Base-by-base conservation (phyloP, 1,140 invertebrate species). In the Listronotus oregonensis region DNA sequence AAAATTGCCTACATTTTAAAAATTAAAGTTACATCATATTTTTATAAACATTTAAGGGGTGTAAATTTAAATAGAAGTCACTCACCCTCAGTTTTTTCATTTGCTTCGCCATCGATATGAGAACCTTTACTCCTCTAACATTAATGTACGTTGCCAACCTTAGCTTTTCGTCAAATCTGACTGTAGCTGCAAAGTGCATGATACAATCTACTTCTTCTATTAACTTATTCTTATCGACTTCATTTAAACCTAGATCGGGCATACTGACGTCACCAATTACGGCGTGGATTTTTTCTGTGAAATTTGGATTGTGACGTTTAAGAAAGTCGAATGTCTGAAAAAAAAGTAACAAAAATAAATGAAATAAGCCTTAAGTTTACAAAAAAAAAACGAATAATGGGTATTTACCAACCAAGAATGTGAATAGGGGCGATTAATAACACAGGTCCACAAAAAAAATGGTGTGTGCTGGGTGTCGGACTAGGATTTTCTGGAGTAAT, bases 161-260 rank as follows among this genome's bases (percentile, higher is more conserved):
- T 6, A 91, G 75, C 37, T 87, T 85, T 70, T 91, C 89, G 73
- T 90, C 87, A 64, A 90, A 90, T 69, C 85, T 83, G 0, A 90
- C 86, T 0, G 88, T 89, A 0, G 89, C 89, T 0, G 88, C 88
- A 0, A 83, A 84, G 64, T 90, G 87, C 75, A 90, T 67, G 11
- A 78, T 66, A 15, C 58, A 66, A 34, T 65, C 54, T 0, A 87
- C 86, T 76, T 89, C 85, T 39, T 84, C 79, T n/a, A 82, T 82
- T 1, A 90, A 74, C 21, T 80, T 80, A 56, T 86, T 81, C 58
- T 82, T 78, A 72, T 89, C 87, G 9, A 75, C 69, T 1, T 83
- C 70, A 14, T 82, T 84, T 6, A 91, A 72, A 5, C 87, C 89
- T 1, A 91, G 78, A 7, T 84, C 85, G 7, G 84, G 83, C 11